A percentile compares a stretch with the other conserved stretches of the same genome.
Conservation (phyloP, 2,888 invertebrate species). For the Drymonia ruficornis region DNA sequence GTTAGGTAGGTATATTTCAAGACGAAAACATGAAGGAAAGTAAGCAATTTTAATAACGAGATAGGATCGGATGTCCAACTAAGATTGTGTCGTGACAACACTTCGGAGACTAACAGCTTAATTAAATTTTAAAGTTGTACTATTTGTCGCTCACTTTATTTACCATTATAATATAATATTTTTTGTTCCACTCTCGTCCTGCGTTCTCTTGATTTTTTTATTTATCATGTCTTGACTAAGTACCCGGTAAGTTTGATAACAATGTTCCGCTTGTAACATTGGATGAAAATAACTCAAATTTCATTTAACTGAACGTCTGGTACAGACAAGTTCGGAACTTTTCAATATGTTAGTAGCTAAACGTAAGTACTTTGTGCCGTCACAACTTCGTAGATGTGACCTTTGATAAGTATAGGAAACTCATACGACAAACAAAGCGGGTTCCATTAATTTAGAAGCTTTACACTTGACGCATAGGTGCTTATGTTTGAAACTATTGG, state of each 20-base stretch:
- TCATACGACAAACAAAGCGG: constrained; percentile 25
- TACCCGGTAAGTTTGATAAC: constrained; percentile 24
- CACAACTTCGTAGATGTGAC: constrained; percentile 47
- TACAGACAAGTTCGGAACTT: constrained; percentile 50
- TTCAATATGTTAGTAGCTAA: constrained; percentile 38
- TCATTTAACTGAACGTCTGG: constrained; percentile 47
- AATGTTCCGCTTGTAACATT: constrained; percentile 24
- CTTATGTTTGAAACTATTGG: background rate
- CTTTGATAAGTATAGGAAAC: constrained; percentile 37
- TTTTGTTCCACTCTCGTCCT: constrained; percentile 16
- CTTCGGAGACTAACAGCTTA: constrained; percentile 49
- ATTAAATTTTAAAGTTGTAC: constrained; percentile 60
- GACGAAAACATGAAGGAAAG: constrained; percentile 2
- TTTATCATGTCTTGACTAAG: constrained; percentile 23
- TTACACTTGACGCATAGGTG: too few relatives aligned
- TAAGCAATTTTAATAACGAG: constrained; percentile 20
- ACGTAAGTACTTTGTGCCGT: constrained; percentile 52
- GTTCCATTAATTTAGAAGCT: background rate
- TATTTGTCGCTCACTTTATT: constrained; percentile 38
- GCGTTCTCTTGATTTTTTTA: constrained; percentile 30
- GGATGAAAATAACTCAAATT: constrained; percentile 40
- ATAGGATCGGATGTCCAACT: constrained; percentile 45
- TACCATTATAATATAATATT: constrained; percentile 19
- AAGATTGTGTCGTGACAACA: constrained; percentile 49
- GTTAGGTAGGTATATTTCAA: constrained; percentile 16